Conservation (phyloP, 2,797 vertebrate genomes). For the Myotis findleyi region DNA sequence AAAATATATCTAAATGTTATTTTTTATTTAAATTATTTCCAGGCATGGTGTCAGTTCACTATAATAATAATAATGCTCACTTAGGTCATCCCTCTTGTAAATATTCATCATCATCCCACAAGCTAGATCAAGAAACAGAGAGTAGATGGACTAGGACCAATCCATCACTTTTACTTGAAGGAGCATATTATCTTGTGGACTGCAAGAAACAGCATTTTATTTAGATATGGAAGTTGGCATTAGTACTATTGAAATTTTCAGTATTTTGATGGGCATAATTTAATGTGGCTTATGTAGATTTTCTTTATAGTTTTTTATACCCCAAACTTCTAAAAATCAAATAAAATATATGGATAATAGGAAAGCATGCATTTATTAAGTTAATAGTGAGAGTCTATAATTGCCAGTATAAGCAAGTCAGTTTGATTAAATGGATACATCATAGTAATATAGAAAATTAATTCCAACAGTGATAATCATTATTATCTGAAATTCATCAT, state of each 20-base stretch:
- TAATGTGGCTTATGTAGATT: slow-evolving; percentile 63
- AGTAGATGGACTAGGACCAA: background rate
- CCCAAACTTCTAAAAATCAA: slow-evolving; percentile 63
- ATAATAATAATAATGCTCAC: slow-evolving; percentile 17
- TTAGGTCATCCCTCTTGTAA: slow-evolving; percentile 47
- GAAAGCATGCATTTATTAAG: slow-evolving; percentile 59
- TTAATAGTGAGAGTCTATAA: slow-evolving; percentile 72
- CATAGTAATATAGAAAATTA: slow-evolving; percentile 77
- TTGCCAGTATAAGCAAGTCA: slow-evolving; percentile 71
- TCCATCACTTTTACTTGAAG: slow-evolving; percentile 53
- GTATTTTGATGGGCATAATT: slow-evolving; percentile 32
- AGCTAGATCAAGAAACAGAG: background rate
- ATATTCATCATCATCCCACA: slow-evolving; percentile 53
- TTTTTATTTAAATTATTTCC: background rate
- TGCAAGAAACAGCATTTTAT: slow-evolving; percentile 50
- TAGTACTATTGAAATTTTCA: slow-evolving; percentile 46
- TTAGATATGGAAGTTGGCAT: background rate
- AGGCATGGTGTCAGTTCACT: background rate
- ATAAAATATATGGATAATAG: slow-evolving; percentile 69
- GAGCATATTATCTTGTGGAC: background rate
- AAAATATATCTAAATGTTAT: background rate
- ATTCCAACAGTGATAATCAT: slow-evolving; percentile 66
- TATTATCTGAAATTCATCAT: slow-evolving; percentile 67
- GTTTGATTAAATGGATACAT: slow-evolving; percentile 66
- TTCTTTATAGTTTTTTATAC: slow-evolving; percentile 62